A percentile compares a stretch with the other conserved stretches of the same genome.
These are phyloP conservation scores for Pseudopodoces humilis DNA, from an alignment of 2,113 vertebrate species.

Conservation along the genomic window DNA sequence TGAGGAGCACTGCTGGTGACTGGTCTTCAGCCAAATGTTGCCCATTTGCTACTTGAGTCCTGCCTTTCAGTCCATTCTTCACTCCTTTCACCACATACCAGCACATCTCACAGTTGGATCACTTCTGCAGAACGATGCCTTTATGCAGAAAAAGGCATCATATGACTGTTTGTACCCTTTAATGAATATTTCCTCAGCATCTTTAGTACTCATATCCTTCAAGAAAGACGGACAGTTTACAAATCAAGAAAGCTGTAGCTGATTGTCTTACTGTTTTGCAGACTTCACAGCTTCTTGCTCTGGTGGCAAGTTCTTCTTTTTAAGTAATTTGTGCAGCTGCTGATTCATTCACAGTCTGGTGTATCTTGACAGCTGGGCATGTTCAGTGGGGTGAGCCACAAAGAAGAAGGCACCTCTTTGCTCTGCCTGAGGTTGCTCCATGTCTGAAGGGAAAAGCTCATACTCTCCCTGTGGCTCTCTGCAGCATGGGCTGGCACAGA, in stretches of 20 bases:
- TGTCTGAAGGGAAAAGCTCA: background rate
- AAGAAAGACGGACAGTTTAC: background rate
- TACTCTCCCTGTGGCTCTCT: background rate
- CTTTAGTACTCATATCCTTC: background rate
- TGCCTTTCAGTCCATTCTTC: background rate
- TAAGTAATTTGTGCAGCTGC: background rate
- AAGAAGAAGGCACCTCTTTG: background rate
- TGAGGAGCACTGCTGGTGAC: background rate
- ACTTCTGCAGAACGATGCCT: background rate
- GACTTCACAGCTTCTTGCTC: background rate
- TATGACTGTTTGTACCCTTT: background rate
- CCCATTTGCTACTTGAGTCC: background rate
- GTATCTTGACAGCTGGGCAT: background rate
- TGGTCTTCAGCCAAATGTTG: background rate
- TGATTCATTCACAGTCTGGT: background rate
- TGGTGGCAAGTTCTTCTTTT: background rate
- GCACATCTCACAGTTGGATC: background rate
- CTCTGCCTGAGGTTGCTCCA: background rate
- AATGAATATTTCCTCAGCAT: background rate
- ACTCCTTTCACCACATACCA: background rate
- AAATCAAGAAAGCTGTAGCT: background rate
- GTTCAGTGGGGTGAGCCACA: background rate
- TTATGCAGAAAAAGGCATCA: background rate
- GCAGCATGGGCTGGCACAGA: accelerated
- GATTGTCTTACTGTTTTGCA: background rate